Evolutionary conservation across 1,140 invertebrate genomes (phyloP).

Genomic region (Tigriopus japonicus): DNA sequence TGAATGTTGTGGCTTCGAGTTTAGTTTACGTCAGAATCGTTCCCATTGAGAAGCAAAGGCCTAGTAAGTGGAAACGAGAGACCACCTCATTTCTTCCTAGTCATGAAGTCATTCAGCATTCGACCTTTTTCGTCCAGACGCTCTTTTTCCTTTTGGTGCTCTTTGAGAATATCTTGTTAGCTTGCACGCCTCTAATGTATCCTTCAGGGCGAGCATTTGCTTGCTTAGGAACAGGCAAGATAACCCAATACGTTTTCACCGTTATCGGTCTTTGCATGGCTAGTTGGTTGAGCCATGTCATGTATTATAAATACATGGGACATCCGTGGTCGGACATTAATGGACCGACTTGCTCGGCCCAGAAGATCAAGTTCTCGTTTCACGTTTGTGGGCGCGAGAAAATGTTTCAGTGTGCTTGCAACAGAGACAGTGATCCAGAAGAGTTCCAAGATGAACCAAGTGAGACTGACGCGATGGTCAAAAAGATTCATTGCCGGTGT

Average conservation of each 20-base stretch:
- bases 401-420: too few species aligned
- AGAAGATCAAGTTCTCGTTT: too few species aligned
- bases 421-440: too few species aligned
- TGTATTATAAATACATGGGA: constrained; percentile 11
- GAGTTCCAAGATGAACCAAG: too few species aligned
- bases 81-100: neutral
- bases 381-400: too few species aligned
- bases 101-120: neutral
- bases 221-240: neutral
- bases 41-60: neutral
- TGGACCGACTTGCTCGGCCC: neutral
- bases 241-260: neutral
- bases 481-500: too few species aligned
- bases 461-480: too few species aligned
- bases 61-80: neutral
- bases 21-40: constrained; percentile 2
- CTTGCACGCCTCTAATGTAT: neutral
- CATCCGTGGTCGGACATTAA: constrained; percentile 10
- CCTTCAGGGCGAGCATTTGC: neutral
- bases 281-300: constrained; percentile 3
- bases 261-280: neutral
- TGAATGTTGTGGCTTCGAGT: constrained; percentile 3
- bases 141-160: constrained; percentile 5
- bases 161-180: constrained; percentile 1
- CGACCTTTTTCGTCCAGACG: neutral